phyloP scores from a whole-genome alignment of 1,140 invertebrate genomes.

The Trichogramma pretiosum region DNA sequence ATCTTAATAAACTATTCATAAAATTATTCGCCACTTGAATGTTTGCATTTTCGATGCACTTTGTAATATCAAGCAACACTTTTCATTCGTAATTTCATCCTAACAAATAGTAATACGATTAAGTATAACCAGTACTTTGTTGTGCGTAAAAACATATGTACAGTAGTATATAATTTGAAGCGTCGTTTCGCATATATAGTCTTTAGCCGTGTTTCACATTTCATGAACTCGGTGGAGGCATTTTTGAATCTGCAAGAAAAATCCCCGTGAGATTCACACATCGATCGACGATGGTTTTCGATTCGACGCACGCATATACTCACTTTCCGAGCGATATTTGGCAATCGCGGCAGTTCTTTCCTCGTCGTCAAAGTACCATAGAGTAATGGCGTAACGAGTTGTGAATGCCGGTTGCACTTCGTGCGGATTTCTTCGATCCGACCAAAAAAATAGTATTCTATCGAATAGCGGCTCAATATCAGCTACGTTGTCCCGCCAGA shows the following conservation, averaged over 20 bases:
- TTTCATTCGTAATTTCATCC: too few relatives aligned
- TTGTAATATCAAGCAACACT: too few relatives aligned
- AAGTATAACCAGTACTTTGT: slow-evolving; percentile 30
- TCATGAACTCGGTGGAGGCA: slow-evolving; percentile 26
- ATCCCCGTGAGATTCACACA: too few relatives aligned
- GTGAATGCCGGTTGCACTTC: slow-evolving; percentile 87
- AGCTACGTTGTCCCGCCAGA: slow-evolving; percentile 70
- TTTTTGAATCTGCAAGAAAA: too few relatives aligned
- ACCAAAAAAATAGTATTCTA: slow-evolving; percentile 94
- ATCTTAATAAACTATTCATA: too few relatives aligned
- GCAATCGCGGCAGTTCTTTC: slow-evolving; percentile 69
- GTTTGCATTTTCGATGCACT: too few relatives aligned
- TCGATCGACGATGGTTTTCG: too few relatives aligned
- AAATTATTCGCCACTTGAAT: too few relatives aligned
- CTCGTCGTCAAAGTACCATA: slow-evolving; percentile 90
- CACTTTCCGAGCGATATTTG: slow-evolving; percentile 54
- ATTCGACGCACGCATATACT: too few relatives aligned
- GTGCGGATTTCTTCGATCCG: slow-evolving; percentile 90
- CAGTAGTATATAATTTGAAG: slow-evolving; percentile 20
- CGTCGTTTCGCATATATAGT: slow-evolving; percentile 25
- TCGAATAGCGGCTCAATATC: slow-evolving; percentile 91
- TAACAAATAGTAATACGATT: slow-evolving; percentile 35
- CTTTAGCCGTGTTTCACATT: slow-evolving; percentile 21
- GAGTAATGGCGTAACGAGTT: slow-evolving; percentile 87
- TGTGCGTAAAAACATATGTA: slow-evolving; percentile 25